Evolutionary conservation across 2,113 vertebrate species (phyloP), one percentile per base, ranked within the genome.

Genomic region (Scartelaos histophorus): DNA sequence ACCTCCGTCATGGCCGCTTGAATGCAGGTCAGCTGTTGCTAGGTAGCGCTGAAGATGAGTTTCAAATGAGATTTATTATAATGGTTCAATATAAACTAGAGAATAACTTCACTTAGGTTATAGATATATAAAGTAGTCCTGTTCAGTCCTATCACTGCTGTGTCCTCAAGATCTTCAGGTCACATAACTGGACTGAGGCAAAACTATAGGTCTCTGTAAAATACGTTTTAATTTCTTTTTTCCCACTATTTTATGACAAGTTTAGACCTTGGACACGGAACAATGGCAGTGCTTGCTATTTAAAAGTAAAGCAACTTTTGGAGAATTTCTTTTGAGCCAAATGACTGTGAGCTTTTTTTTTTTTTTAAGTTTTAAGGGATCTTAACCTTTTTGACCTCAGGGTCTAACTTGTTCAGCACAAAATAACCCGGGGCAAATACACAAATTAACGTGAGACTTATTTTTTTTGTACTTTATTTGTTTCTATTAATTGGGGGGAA

Each of bases 1-100:
- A 25, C 62, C 49, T 79, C 66, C 58, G 71, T 85, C 88, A 81
- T 84, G 67, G 43, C 25, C 64, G 83, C 25, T 25, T 87, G 86
- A 87, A 86, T 83, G 75, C 73, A 83, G 67, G 79, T 68, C 38
- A 80, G 76, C 65, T 70, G 85, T 91, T 88, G 87, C 83, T 87
- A 85, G 79, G 84, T 84, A 82, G 89, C 88, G 67, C 75, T 38
- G 86, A 83, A 43, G 79, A 86, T 88, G 82, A 82, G 82, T 87
- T 85, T 86, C 87, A 85, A 80, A 82, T 74, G 79, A 79, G 81
- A 87, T 86, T 75, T 82, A 87, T 90, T 86, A 87, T 86, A 77
- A 71, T 83, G 82, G 71, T 79, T 66, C 10, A 72, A 69, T 69
- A 75, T 64, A 80, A 81, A 76, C 74, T 76, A 47, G 78, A 83